These are phyloP conservation scores for Drosophila sp. DNA, from an alignment of 1,140 invertebrate genomes.

Conservation along the genomic window DNA sequence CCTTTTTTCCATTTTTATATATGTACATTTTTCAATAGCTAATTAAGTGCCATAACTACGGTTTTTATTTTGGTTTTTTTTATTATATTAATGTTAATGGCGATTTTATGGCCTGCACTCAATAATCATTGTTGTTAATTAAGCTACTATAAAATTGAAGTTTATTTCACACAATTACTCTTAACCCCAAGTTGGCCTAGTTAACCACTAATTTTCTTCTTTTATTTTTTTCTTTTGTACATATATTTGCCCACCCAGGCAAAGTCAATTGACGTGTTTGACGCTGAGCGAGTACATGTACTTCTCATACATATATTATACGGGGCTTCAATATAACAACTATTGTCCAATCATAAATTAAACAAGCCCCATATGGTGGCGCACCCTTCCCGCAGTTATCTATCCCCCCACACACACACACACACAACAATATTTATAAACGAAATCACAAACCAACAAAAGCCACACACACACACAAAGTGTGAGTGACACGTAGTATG, in stretches of 20 bases:
- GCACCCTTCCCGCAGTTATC: constrained; percentile 38
- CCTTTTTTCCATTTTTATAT: constrained; percentile 10
- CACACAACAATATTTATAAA: constrained; percentile 56
- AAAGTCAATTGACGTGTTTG: constrained; percentile 32
- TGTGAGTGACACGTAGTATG: constrained; percentile 60
- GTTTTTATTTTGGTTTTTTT: constrained; percentile 6
- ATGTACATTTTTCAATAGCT: constrained; percentile 46
- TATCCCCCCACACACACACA: constrained; percentile 10
- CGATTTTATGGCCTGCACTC: constrained; percentile 25
- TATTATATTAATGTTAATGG: constrained; percentile 33
- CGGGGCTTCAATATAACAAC: constrained; percentile 49
- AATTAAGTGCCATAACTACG: constrained; percentile 70
- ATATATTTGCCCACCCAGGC: constrained; percentile 16
- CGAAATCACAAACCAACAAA: constrained; percentile 66
- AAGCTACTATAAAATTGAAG: constrained; percentile 21
- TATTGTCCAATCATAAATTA: constrained; percentile 67
- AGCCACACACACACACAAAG: constrained; percentile 45
- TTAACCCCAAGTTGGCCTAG: constrained; percentile 43
- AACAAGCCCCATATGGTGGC: constrained; percentile 62
- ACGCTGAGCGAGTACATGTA: neutral
- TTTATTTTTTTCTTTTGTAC: neutral
- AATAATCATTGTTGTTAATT: constrained; percentile 26
- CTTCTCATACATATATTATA: constrained; percentile 33
- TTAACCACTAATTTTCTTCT: neutral
- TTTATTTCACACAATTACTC: constrained; percentile 16